A percentile compares a stretch with the other conserved stretches of the same genome.
Evolutionary conservation across 2,797 vertebrate genomes (phyloP).

Genomic region (Hydrolagus colliei): DNA sequence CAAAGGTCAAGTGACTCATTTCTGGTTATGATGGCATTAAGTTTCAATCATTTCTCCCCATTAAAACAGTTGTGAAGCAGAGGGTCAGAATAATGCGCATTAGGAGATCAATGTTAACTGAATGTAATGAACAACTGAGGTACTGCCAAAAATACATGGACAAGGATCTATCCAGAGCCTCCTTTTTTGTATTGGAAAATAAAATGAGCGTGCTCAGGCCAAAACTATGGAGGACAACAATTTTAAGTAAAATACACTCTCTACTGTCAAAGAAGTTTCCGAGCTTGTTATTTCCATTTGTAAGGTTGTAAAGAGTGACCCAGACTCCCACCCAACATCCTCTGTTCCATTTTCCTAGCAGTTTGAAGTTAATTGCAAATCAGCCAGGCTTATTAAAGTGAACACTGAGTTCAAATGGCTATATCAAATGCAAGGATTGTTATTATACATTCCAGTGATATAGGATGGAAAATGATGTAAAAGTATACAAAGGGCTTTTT

Average conservation of each 20-base stretch:
- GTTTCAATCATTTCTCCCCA: not conserved
- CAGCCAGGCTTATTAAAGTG: too few relatives aligned
- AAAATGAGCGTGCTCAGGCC: too few relatives aligned
- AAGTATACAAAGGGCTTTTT: too few relatives aligned
- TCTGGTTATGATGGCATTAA: too few relatives aligned
- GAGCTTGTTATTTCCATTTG: not conserved
- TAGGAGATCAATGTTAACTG: not conserved
- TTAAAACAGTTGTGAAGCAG: not conserved
- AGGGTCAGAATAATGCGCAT: not conserved
- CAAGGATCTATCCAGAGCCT: too few relatives aligned
- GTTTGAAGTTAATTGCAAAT: not conserved
- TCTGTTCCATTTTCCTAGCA: conserved; percentile 19
- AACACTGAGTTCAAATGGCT: too few relatives aligned
- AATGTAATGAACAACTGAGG: not conserved
- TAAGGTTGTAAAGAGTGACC: conserved; percentile 2
- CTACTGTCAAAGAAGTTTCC: too few relatives aligned
- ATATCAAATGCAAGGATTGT: too few relatives aligned
- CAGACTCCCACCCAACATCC: not conserved
- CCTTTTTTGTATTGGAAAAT: too few relatives aligned
- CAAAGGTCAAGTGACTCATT: too few relatives aligned
- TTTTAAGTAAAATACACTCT: not conserved
- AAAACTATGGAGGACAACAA: not conserved
- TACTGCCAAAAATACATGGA: not conserved
- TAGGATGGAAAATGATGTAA: too few relatives aligned
- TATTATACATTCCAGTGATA: too few relatives aligned